phyloP scores from a whole-genome alignment of 2,113 vertebrate genomes.

The Ophthalmolycus amberensis region DNA sequence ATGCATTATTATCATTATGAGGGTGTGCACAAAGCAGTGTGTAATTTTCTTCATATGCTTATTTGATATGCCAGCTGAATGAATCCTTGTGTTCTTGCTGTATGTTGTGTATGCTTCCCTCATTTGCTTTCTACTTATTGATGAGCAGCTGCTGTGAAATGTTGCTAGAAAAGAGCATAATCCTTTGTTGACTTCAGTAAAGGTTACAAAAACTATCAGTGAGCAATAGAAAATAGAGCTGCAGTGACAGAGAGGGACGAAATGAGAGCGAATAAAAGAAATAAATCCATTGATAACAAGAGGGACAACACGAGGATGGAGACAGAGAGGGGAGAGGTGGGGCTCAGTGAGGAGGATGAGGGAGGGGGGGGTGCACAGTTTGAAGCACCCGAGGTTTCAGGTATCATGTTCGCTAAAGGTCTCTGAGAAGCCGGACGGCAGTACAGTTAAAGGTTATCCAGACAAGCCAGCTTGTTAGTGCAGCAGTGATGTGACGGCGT shows the following conservation, averaged over 20 bases:
- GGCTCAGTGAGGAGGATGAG: constrained; percentile 7
- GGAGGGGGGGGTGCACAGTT: constrained; percentile 47
- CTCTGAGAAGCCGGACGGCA: constrained; percentile 61
- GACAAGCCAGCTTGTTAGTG: constrained; percentile 77
- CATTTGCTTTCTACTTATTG: not conserved
- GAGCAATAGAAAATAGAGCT: not conserved
- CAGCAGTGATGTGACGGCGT: constrained; percentile 47
- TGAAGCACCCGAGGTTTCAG: constrained; percentile 53
- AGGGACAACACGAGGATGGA: not conserved
- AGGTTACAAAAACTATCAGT: constrained; percentile 7
- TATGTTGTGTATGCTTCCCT: not conserved
- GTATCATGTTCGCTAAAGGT: constrained; percentile 76
- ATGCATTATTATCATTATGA: not conserved
- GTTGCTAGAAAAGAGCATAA: not conserved
- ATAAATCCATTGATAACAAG: not conserved
- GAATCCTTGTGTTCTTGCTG: not conserved
- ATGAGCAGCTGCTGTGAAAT: constrained; percentile 2
- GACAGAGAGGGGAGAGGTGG: constrained; percentile 1
- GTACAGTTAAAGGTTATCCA: constrained; percentile 78
- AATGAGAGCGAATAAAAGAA: not conserved
- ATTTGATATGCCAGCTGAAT: not conserved
- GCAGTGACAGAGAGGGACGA: not conserved
- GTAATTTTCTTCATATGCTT: not conserved
- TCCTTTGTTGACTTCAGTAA: not conserved
- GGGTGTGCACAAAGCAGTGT: not conserved